Base-by-base conservation (phyloP, 2,888 invertebrate genomes). In the Lithophane ornitopus region DNA sequence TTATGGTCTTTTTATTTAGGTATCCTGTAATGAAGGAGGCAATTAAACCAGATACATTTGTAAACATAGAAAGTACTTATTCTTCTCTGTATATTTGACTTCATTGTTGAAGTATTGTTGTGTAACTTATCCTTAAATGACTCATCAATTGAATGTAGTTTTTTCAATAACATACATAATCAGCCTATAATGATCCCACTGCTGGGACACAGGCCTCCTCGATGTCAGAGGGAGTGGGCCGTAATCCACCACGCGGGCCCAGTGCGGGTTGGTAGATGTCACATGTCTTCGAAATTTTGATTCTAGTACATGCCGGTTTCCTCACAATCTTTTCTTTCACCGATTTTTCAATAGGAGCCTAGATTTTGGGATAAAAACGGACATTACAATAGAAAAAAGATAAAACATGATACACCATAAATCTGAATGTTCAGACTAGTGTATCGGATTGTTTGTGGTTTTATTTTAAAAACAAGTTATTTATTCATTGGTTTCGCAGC, bases 21-120 rank as follows among this genome's bases (percentile, higher is more conserved):
- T 46, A 74, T 54, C 28, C 8, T 69, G 22, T 65, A 70, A 61
- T 63, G 49, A 74, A 19, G 11, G 11, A 39, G 22, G 63, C 61
- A 70, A 80, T 70, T 68, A 80, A 76, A 59, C 56, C n/a, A 56
- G 56, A 16, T 70, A 59, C 77, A 49, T 74, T 76, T 66, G 56
- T 66, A n/a, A 68, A n/a, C 62, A 73, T 46, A 26, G 14, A 34
- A 69, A 34, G 59, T 75, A 66, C 14, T 46, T 73, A 65, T 52
- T 61, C 9, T 34, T 26, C 34, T 79, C 11, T 34, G 28, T 49
- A 41, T 4, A 49, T 26, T 49, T 11, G 2, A 70, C 16, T 46
- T 34, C 44, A 28, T 3, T 61, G 12, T 26, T 44, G 34, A 75
- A 76, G 46, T 34, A 26, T 59, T 70, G 9, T 78, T 49, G 19